phyloP scores from a whole-genome alignment of 2,113 vertebrate species.

The Forbesichthys papilliferus region DNA sequence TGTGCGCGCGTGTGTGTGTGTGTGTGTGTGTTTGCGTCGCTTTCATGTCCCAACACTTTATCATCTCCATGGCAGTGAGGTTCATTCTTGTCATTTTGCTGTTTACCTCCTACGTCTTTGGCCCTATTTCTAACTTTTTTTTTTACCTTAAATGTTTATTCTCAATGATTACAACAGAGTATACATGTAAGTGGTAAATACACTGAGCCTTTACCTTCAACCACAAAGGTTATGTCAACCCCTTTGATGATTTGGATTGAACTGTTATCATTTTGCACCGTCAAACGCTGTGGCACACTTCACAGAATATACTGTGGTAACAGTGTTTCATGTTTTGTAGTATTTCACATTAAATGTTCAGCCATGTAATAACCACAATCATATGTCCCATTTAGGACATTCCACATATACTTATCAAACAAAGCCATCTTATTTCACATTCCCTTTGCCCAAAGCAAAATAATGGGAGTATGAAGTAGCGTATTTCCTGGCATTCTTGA shows the following conservation, averaged over 20 bases:
- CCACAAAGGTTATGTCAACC: constrained; percentile 25
- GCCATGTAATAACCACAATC: constrained; percentile 6
- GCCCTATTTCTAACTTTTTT: constrained; percentile 20
- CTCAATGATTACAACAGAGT: constrained; percentile 28
- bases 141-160: constrained; percentile 15
- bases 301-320: constrained; percentile 8
- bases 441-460: constrained; percentile 1
- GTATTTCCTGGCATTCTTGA: constrained; percentile 13
- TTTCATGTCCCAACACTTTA: constrained; percentile 1
- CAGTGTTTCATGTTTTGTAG: constrained; percentile 22
- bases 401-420: constrained; percentile 4
- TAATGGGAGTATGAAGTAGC: constrained; percentile 7
- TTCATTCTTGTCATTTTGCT: constrained; percentile 17
- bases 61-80: constrained; percentile 17
- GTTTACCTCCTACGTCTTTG: constrained; percentile 28
- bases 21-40: not conserved
- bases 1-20: too few species aligned
- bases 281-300: constrained; percentile 34
- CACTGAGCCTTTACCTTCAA: not conserved
- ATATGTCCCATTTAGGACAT: not conserved
- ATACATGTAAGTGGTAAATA: constrained; percentile 55
- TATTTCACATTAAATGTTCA: constrained; percentile 9
- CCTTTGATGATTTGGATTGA: constrained; percentile 60
- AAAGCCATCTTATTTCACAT: constrained; percentile 12
- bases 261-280: constrained; percentile 32